Evolutionary conservation across 2,797 vertebrate genomes (phyloP), one percentile per base, ranked within the genome.

Genomic region (Karalla daura): DNA sequence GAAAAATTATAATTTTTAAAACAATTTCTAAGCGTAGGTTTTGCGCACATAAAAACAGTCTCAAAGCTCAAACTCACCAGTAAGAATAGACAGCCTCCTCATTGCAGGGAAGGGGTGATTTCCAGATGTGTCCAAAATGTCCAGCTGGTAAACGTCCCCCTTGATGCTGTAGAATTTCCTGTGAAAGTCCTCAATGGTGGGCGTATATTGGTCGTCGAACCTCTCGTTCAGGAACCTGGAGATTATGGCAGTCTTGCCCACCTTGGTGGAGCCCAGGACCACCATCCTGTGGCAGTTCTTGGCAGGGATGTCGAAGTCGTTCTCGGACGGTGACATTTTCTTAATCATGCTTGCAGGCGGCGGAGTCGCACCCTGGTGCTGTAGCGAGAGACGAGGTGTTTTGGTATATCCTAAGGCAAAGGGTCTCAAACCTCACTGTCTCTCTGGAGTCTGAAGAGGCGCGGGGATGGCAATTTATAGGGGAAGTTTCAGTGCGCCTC

Each of bases 211-310:
- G 66, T 99, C 97, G 45, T 99, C 97, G 59, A 98, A 97, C 80
- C 94, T 95, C 70, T 96, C 96, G 24, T 95, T 97, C 66, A 99
- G 92, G 85, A 99, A 99, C 56, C 98, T 95, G 2, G 96, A 97
- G 58, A 99, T 95, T 83, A 99, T 96, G 80, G 98, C 95, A 0
- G 96, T 98, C 88, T 99, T 99, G 76, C 98, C 98, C 89, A 98
- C 98, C 90, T 99, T 98, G 58, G 96, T 98, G 74, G 98, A 99
- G 74, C 98, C 98, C 51, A 99, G 93, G 65, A 99, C 94, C 63
- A 99, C 98, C 98, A 99, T 97, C 80, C 97, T 92, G 91, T 97
- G 94, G 92, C 97, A 97, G 78, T 99, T 98, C 87, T 98, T 98
- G 82, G 96, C 93, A 2, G 98, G 98, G 65, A 99, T 96, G 86